Evolutionary conservation across 2,797 vertebrate genomes (phyloP).

Genomic region (Mormyrus proboscirostris): DNA sequence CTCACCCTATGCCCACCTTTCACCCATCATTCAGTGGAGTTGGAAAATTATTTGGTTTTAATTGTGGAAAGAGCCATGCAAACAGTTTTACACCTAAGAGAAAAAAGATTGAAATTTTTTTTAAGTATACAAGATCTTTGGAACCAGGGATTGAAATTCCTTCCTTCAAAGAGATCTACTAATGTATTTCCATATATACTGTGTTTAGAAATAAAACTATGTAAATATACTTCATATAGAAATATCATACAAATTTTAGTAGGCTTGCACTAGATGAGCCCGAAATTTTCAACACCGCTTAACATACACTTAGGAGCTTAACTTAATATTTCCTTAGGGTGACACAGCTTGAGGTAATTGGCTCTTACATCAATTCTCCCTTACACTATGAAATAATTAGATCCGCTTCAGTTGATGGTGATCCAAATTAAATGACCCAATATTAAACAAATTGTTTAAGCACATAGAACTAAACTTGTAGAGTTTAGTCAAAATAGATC

Average conservation of each 20-base stretch:
- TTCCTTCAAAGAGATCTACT: background rate
- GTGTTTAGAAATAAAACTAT: background rate
- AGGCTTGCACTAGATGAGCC: background rate
- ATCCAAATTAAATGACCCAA: constrained; percentile 21
- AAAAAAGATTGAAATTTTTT: background rate
- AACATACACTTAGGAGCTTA: constrained; percentile 4
- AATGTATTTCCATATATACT: background rate
- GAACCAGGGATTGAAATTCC: background rate
- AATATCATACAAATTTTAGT: background rate
- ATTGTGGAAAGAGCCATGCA: background rate
- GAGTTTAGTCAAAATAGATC: constrained; percentile 2
- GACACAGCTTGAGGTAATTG: constrained; percentile 17
- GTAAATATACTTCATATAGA: background rate
- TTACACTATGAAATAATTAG: constrained; percentile 25
- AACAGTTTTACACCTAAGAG: background rate
- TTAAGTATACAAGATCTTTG: background rate
- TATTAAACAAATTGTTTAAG: constrained; percentile 17
- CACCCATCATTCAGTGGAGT: background rate
- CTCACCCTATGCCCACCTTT: background rate
- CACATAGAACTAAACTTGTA: background rate
- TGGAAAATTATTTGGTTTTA: background rate
- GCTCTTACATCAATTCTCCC: constrained; percentile 13
- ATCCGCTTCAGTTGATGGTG: constrained; percentile 15
- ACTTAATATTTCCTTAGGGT: constrained; percentile 12
- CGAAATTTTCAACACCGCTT: background rate